Evolutionary conservation across 2,113 vertebrate species (phyloP).

Genomic region (Chaetops frenatus): DNA sequence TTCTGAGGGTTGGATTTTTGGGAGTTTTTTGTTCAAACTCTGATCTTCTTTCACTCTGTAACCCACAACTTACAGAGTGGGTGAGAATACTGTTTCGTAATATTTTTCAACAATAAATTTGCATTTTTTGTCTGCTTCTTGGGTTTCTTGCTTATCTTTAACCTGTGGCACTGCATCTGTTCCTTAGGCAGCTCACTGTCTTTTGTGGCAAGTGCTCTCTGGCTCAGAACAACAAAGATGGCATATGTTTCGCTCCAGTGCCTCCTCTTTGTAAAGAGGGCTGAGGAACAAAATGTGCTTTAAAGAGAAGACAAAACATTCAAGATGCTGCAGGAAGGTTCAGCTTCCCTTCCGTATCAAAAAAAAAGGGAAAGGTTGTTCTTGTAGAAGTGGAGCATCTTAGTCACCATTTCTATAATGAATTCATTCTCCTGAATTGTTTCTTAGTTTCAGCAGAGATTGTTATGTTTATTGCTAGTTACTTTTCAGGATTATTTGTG

Average conservation of each 20-base stretch:
- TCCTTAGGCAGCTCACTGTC: neutral
- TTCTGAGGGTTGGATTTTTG: neutral
- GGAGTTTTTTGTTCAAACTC: rapidly evolving
- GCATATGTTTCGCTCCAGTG: neutral
- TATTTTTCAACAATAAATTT: neutral
- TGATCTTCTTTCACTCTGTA: neutral
- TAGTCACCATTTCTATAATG: neutral
- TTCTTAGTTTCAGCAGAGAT: neutral
- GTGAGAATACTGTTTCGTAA: neutral
- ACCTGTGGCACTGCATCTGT: neutral
- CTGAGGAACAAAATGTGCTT: neutral
- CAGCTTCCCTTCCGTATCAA: neutral
- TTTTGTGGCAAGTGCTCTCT: neutral
- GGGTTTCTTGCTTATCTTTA: neutral
- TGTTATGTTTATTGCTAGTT: neutral
- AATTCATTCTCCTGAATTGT: neutral
- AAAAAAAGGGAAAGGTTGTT: neutral
- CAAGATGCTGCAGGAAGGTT: neutral
- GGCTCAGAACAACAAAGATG: neutral
- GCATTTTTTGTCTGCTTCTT: neutral
- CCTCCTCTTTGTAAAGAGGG: neutral
- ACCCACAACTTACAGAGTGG: neutral
- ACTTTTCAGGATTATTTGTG: neutral
- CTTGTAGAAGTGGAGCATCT: neutral
- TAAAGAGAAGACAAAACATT: neutral